Conservation (phyloP, 2,113 vertebrate genomes). For the Meriones unguiculatus region DNA sequence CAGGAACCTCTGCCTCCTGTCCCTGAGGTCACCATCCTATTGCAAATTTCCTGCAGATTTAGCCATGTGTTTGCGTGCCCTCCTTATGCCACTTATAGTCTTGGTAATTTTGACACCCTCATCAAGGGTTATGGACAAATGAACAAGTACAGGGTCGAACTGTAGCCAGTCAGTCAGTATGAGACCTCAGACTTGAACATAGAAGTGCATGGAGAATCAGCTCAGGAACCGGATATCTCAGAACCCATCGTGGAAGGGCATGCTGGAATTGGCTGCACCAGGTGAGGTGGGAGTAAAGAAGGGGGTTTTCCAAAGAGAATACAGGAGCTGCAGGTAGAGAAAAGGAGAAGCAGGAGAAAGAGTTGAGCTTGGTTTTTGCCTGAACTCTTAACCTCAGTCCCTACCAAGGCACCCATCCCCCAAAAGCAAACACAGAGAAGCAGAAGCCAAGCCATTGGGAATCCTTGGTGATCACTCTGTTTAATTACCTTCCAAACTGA, state of each 20-base stretch:
- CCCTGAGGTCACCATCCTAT: neutral
- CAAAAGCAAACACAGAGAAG: neutral
- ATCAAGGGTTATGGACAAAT: neutral
- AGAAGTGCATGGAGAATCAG: neutral
- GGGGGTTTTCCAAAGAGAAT: neutral
- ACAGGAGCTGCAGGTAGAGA: neutral
- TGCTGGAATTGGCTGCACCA: neutral
- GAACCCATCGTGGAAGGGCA: neutral
- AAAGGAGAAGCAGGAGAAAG: neutral
- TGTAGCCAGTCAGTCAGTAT: neutral
- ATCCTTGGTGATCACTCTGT: neutral
- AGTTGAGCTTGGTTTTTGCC: neutral
- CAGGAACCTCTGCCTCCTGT: neutral
- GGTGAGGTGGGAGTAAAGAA: neutral
- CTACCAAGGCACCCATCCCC: neutral
- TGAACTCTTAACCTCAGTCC: neutral
- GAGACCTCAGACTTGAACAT: neutral
- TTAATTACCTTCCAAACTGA: rapidly evolving
- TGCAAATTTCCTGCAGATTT: neutral
- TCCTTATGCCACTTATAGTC: neutral
- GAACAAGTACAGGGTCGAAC: too few species aligned
- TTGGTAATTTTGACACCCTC: neutral
- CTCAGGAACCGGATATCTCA: neutral
- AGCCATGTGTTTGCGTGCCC: neutral
- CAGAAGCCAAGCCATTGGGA: neutral